These are phyloP conservation scores for Sialis fuliginosa DNA, from an alignment of 2,888 invertebrate genomes.

Conservation along the genomic window DNA sequence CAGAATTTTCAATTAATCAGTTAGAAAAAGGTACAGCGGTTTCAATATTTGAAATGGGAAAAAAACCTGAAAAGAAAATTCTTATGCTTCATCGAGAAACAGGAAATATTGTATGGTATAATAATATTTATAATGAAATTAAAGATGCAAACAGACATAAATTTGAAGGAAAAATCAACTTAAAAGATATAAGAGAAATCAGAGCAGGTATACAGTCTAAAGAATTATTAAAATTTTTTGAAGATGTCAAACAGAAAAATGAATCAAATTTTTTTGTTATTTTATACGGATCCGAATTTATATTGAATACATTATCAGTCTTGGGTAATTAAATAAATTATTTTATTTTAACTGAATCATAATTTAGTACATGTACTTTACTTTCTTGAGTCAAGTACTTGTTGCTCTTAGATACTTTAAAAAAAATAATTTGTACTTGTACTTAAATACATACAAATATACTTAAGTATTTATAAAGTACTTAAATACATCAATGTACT, in stretches of 20 bases:
- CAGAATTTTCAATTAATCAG: conserved; percentile 74
- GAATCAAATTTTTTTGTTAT: conserved; percentile 71
- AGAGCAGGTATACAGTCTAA: conserved; percentile 71
- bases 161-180: conserved; percentile 47
- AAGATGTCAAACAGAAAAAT: conserved; percentile 70
- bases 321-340: conserved; percentile 39
- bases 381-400: no score
- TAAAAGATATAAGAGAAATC: conserved; percentile 80
- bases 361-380: no score
- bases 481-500: no score
- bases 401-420: no score
- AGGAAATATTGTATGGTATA: conserved; percentile 59
- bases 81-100: conserved; percentile 77
- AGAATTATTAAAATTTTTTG: conserved; percentile 86
- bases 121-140: conserved; percentile 20
- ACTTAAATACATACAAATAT: no score
- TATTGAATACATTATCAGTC: conserved; percentile 72
- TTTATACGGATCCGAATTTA: conserved; percentile 79
- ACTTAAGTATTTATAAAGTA: no score
- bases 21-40: conserved; percentile 74
- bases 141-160: conserved; percentile 29
- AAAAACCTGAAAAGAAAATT: conserved; percentile 68
- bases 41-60: conserved; percentile 68
- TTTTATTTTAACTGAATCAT: no score
- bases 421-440: no score